Conservation (phyloP, 2,113 vertebrate species). For the Malurus melanocephalus region DNA sequence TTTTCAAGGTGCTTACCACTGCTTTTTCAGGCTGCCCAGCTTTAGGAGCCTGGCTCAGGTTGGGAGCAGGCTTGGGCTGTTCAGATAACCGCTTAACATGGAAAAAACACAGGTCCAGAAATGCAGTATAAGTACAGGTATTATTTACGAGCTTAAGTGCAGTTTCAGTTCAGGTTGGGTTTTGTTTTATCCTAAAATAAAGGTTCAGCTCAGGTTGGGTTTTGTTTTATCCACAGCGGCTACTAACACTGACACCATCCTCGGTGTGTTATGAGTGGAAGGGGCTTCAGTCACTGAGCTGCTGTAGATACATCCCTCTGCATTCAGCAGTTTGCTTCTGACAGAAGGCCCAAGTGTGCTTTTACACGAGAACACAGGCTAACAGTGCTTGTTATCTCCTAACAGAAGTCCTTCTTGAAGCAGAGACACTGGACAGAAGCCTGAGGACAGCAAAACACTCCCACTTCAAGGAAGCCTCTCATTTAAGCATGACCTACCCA, state of each 20-base stretch:
- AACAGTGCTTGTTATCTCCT: background rate
- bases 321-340: background rate
- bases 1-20: slow-evolving; percentile 43
- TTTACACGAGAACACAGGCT: rapidly evolving
- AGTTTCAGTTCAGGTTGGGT: background rate
- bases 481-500: background rate
- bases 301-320: background rate
- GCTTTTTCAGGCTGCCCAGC: slow-evolving; percentile 34
- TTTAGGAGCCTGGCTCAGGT: slow-evolving; percentile 49
- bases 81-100: slow-evolving; percentile 48
- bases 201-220: background rate
- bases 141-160: background rate
- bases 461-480: background rate
- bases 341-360: background rate
- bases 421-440: background rate
- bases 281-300: background rate
- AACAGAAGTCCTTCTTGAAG: background rate
- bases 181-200: background rate
- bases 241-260: background rate
- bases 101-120: background rate
- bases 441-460: background rate
- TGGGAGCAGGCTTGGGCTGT: slow-evolving; percentile 49
- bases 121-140: background rate
- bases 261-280: background rate
- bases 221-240: background rate